A percentile compares a stretch with the other conserved stretches of the same genome.
Evolutionary conservation across 2,113 vertebrate genomes (phyloP).

Genomic region (Podiceps cristatus): DNA sequence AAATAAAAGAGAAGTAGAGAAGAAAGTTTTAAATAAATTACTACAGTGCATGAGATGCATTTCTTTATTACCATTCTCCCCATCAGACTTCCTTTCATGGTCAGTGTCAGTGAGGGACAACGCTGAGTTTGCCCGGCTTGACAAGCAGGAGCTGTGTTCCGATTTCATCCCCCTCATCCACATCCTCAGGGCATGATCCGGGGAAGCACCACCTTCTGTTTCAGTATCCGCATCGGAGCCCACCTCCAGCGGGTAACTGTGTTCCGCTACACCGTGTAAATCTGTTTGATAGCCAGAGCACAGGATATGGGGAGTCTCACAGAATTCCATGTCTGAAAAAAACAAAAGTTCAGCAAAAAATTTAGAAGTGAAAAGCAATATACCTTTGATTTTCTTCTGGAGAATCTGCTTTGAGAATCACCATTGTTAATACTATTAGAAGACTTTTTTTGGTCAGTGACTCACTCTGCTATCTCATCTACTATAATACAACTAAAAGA

Average conservation of each 20-base stretch:
- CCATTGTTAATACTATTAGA: neutral
- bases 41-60: neutral
- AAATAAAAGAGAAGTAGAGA: neutral
- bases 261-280: slow-evolving; percentile 79
- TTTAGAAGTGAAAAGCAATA: neutral
- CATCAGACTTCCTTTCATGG: slow-evolving; percentile 94
- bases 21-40: neutral
- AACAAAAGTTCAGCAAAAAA: slow-evolving; percentile 27
- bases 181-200: slow-evolving; percentile 89
- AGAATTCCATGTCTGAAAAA: slow-evolving; percentile 90
- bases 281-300: slow-evolving; percentile 88
- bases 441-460: neutral
- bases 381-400: neutral
- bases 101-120: slow-evolving; percentile 96
- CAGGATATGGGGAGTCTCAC: slow-evolving; percentile 86
- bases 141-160: slow-evolving; percentile 93
- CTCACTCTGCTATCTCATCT: neutral
- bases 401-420: neutral
- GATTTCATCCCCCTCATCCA: slow-evolving; percentile 95
- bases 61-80: slow-evolving; percentile 89
- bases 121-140: slow-evolving; percentile 94
- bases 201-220: slow-evolving; percentile 88
- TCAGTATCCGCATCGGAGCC: slow-evolving; percentile 91
- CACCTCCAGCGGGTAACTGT: slow-evolving; percentile 87
- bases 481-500: neutral